These are phyloP conservation scores for Busseola fusca DNA, from an alignment of 2,888 invertebrate genomes.

Conservation along the genomic window DNA sequence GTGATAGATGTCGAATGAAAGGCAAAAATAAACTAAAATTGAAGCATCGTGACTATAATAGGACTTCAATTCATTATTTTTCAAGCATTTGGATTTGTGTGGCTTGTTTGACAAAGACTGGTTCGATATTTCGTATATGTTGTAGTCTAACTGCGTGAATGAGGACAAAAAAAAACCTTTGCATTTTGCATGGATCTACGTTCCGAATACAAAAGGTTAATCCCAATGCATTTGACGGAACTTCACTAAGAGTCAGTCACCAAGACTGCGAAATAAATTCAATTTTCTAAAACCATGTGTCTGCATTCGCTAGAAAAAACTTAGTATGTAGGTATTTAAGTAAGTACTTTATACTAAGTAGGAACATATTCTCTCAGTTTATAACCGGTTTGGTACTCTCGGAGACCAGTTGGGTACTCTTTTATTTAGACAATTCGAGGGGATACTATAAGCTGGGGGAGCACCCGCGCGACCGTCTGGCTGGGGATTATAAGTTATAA, in stretches of 20 bases:
- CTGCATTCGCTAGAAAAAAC: neutral
- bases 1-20: neutral
- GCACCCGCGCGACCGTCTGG: slow-evolving; percentile 2
- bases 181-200: no score
- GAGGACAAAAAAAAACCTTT: no score
- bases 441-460: slow-evolving; percentile 33
- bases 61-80: no score
- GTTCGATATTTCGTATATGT: neutral
- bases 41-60: no score
- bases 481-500: slow-evolving; percentile 47
- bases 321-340: no score
- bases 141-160: no score
- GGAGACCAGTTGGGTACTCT: slow-evolving; percentile 9
- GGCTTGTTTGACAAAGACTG: neutral
- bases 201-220: no score
- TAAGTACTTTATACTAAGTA: neutral
- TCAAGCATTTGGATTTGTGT: neutral
- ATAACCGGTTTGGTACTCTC: slow-evolving; percentile 18
- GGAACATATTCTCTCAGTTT: neutral
- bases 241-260: neutral
- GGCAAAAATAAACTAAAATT: neutral
- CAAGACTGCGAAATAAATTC: neutral
- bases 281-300: neutral
- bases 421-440: slow-evolving; percentile 43
- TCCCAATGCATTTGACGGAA: no score